Conservation (phyloP, 2,113 vertebrate genomes). For the Ceyx cyanopectus region DNA sequence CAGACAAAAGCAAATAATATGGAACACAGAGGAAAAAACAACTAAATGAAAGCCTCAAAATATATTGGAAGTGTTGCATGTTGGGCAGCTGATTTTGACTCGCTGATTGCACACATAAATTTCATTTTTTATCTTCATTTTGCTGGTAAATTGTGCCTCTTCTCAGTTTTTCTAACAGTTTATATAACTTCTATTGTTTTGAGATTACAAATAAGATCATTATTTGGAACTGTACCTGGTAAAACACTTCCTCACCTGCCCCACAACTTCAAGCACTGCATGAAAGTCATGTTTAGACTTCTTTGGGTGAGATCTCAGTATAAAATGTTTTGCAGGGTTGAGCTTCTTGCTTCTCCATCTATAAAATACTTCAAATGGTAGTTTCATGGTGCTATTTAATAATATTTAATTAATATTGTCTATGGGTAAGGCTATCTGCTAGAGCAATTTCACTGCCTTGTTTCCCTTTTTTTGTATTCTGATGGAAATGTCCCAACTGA, state of each 20-base stretch:
- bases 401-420: neutral
- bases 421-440: neutral
- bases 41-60: neutral
- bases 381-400: neutral
- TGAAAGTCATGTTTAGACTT: neutral
- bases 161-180: neutral
- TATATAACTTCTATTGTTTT: neutral
- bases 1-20: neutral
- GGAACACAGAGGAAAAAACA: neutral
- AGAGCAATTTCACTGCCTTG: neutral
- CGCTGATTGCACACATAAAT: neutral
- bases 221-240: neutral
- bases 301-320: neutral
- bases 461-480: neutral
- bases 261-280: rapidly evolving
- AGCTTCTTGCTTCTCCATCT: neutral
- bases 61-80: neutral
- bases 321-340: neutral
- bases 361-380: neutral
- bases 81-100: neutral
- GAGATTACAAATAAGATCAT: neutral
- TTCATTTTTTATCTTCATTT: neutral
- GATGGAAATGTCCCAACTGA: neutral
- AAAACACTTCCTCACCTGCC: neutral
- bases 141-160: neutral